Base-by-base conservation (phyloP, 2,888 invertebrate species). In the Griposia aprilina region DNA sequence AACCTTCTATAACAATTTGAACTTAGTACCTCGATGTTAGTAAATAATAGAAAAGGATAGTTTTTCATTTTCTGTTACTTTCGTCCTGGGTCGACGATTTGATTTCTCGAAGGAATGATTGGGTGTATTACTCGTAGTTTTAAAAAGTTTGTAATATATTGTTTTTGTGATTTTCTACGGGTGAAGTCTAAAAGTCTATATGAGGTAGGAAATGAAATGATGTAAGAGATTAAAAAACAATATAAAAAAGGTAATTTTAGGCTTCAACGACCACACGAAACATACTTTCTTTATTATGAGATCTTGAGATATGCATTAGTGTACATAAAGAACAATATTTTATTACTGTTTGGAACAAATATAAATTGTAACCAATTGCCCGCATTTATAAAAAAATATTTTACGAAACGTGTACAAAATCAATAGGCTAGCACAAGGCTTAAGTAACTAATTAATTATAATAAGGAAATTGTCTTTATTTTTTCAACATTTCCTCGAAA, bases 11-110 rank as follows among this genome's bases (percentile, higher is more conserved):
- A 75, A 74, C 68, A 82, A 75, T 75, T 78, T 66, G 72, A 75
- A 69, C 76, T 68, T 23, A 57, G 45, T 68, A 65, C 82, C 66
- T 82, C 59, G 41, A 78, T 86, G 69, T 78, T 66, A 72, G 69
- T 73, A 82, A 84, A 84, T 84, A 84, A 78, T 66, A 69, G 26
- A 70, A 73, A 74, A 63, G 30, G 15, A 66, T 74, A 77, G 48
- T 52, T 84, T 78, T 78, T 75, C 73, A 74, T 83, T 86, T 86
- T 57, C 52, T 60, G 73, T 66, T 73, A 82, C 52, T 82, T 67
- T 82, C 30, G 17, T 59, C 45, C 50, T 26, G 41, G 11, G 36
- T 60, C 20, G 26, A 55, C 20, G 55, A 50, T 74, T 69, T 65
- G 30, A 5, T 26, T n/a, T 70, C 67, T 7, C 30, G 10, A 45